Evolutionary conservation across 2,797 vertebrate species (phyloP).

Genomic region (Channa striata): DNA sequence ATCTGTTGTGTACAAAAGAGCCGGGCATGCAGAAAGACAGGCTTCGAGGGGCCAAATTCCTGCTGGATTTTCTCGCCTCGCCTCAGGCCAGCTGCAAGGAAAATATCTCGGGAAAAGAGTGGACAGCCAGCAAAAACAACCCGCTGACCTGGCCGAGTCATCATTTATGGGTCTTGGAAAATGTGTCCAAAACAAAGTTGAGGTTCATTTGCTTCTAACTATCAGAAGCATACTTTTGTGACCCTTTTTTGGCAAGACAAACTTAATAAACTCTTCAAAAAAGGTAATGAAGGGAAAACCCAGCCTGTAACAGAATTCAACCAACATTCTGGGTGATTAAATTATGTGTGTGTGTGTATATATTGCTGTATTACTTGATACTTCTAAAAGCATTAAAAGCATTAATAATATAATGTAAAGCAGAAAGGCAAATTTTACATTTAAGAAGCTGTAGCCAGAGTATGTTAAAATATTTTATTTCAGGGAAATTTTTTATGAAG

Average conservation of each 20-base stretch:
- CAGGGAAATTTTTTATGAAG: neutral
- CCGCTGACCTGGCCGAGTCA: conserved; percentile 79
- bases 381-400: no score
- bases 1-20: conserved; percentile 82
- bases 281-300: conserved; percentile 43
- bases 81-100: conserved; percentile 81
- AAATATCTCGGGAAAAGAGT: conserved; percentile 79
- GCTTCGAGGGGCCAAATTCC: conserved; percentile 82
- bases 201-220: conserved; percentile 60
- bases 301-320: conserved; percentile 11
- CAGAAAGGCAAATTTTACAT: no score
- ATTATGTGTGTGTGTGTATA: no score
- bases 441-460: no score
- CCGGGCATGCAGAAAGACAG: conserved; percentile 75
- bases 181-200: conserved; percentile 72
- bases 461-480: no score
- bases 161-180: conserved; percentile 77
- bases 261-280: conserved; percentile 16
- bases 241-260: conserved; percentile 45
- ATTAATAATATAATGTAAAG: no score
- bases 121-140: conserved; percentile 83
- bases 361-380: no score
- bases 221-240: conserved; percentile 60
- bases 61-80: conserved; percentile 81
- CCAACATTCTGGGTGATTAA: neutral